Conservation (phyloP, 2,888 invertebrate genomes). For the Osedax fenrisi region DNA sequence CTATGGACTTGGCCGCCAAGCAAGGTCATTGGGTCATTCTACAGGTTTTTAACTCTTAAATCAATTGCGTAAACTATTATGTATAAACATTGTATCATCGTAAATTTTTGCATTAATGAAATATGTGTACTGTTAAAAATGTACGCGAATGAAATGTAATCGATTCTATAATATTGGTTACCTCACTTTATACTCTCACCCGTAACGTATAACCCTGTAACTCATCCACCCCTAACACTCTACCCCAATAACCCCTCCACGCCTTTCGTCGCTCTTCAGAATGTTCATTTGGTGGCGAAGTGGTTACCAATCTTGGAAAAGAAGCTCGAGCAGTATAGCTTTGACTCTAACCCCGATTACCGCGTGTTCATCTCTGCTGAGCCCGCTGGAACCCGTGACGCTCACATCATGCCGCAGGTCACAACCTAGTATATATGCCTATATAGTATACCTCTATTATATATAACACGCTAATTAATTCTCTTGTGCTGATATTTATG, state of each 20-base stretch:
- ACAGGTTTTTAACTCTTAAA: conserved; percentile 59
- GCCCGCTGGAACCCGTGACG: conserved; percentile 71
- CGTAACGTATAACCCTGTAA: no score
- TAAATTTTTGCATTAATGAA: no score
- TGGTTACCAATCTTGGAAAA: conserved; percentile 84
- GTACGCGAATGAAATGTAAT: no score
- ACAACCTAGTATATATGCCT: no score
- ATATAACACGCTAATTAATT: no score
- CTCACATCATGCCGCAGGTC: conserved; percentile 76
- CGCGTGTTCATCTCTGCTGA: conserved; percentile 86
- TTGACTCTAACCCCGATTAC: conserved; percentile 67
- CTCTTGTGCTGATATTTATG: no score
- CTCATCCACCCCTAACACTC: no score
- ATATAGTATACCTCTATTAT: no score
- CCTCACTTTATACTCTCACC: no score
- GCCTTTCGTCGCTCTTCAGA: conserved; percentile 54
- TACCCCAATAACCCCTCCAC: no score
- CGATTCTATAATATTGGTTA: no score
- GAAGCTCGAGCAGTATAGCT: conserved; percentile 72
- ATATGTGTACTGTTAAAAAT: no score
- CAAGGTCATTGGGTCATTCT: conserved; percentile 89
- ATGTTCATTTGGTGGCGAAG: conserved; percentile 84
- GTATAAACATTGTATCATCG: not conserved
- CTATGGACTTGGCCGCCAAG: conserved; percentile 72
- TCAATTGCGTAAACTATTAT: conserved; percentile 5